Evolutionary conservation across 1,140 invertebrate genomes (phyloP), one percentile per base, ranked within the genome.

Genomic region (Leptopilina boulardi): DNA sequence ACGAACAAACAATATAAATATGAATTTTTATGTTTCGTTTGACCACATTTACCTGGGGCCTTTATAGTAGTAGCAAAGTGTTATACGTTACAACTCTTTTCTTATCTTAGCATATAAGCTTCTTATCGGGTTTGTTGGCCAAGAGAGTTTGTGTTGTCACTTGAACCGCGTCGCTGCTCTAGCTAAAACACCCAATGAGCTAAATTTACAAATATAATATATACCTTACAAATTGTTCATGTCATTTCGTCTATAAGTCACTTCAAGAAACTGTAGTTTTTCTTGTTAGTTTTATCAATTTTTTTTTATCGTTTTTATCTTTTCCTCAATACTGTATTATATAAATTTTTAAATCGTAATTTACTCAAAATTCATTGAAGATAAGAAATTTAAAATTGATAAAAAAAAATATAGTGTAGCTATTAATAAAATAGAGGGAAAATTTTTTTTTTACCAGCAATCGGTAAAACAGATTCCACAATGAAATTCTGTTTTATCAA

Each of bases 131-230:
- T 4, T 66, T 66, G 19, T 59, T 59, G n/a, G 23, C 54, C 54
- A 59, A 59, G 54, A 59, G 54, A n/a, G n/a, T n/a, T n/a, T 26
- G 6, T 59, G 56, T 66, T 66, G 56, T 26, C 56, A 66, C 23
- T 66, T 66, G 56, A 23, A 66, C 21, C 23, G 21, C 23, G 21
- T 26, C 56, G 23, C 56, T 66, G 23, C 23, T 26, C 0, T 30
- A 15, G 56, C 56, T 26, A 30, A 66, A n/a, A n/a, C n/a, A 66
- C 23, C 19, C 23, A 66, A 66, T 0, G 21, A 66, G 21, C 10
- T 9, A 66, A 66, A 66, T 30, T 10, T 30, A 30, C 56, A 66
- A 13, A 66, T 66, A 66, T 15, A 30, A 2, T 15, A 1, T 34
- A 3, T 38, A n/a, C n/a, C n/a, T 26, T 66, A 59, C 19, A 23